Percentiles rank a stretch among this genome's conserved stretches.
These are phyloP conservation scores for Corythucha ciliata DNA, from an alignment of 2,888 invertebrate genomes.

Conservation along the genomic window DNA sequence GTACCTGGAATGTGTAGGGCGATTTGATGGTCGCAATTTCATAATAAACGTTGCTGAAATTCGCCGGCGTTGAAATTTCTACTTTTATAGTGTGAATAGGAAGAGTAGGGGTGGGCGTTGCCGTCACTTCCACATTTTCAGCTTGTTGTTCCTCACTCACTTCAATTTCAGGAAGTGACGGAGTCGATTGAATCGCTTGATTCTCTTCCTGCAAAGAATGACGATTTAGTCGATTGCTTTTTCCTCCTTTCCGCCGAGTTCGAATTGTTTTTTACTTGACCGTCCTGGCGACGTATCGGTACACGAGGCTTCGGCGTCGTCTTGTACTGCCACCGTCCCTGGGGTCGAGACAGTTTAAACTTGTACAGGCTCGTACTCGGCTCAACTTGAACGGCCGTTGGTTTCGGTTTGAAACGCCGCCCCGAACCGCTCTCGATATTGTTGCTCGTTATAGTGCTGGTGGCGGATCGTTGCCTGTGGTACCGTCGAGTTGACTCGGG, in stretches of 20 bases:
- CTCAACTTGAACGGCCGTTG: constrained; percentile 25
- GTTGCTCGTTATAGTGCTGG: constrained; percentile 19
- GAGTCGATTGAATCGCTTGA: constrained; percentile 21
- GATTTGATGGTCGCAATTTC: constrained; percentile 85
- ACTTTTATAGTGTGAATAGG: constrained; percentile 75
- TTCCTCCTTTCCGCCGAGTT: constrained; percentile 19
- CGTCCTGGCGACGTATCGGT: constrained; percentile 59
- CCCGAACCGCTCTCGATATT: constrained; percentile 28
- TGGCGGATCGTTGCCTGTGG: constrained; percentile 55
- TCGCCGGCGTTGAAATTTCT: constrained; percentile 78
- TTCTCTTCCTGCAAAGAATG: constrained; percentile 25
- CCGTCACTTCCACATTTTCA: constrained; percentile 15
- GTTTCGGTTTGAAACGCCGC: constrained; percentile 34
- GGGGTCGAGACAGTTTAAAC: constrained; percentile 70
- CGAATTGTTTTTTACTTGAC: constrained; percentile 40
- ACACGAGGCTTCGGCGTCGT: constrained; percentile 80
- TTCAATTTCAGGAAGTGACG: constrained; percentile 23
- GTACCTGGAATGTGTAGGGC: constrained; percentile 83
- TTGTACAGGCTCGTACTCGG: constrained; percentile 60
- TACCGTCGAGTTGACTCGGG: constrained; percentile 45
- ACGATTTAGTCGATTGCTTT: no score
- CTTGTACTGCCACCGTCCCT: constrained; percentile 84
- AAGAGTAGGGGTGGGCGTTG: constrained; percentile 42
- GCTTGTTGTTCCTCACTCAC: constrained; percentile 26
- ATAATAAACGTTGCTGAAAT: constrained; percentile 75